A percentile compares a stretch with the other conserved stretches of the same genome.
phyloP scores from a whole-genome alignment of 2,797 vertebrate genomes.

The Brachymystax lenok region DNA sequence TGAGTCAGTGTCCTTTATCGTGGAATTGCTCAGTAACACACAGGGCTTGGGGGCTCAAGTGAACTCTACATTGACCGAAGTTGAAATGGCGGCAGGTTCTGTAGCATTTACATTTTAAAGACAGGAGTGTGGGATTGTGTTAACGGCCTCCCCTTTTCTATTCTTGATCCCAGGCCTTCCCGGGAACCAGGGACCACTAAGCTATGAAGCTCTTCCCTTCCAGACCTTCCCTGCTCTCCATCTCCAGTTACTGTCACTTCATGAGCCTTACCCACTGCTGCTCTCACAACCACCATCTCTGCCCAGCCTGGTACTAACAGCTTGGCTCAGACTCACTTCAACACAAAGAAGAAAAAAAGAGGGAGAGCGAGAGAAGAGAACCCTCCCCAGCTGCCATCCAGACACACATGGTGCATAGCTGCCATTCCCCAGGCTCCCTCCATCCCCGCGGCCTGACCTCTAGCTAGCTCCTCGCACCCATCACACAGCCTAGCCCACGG shows the following conservation, averaged over 20 bases:
- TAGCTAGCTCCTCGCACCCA: slow-evolving; percentile 75
- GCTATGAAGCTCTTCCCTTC: slow-evolving; percentile 80
- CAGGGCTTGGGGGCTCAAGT: background rate
- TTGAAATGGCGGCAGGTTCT: slow-evolving; percentile 15
- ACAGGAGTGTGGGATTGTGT: slow-evolving; percentile 5
- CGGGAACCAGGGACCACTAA: slow-evolving; percentile 74
- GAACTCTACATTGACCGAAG: background rate
- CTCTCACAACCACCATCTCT: slow-evolving; percentile 57
- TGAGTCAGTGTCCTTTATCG: background rate
- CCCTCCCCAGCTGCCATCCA: slow-evolving; percentile 90
- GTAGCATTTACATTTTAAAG: slow-evolving; percentile 20
- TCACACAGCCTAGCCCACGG: slow-evolving; percentile 61
- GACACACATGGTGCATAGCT: slow-evolving; percentile 99
- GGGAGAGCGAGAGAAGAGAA: slow-evolving; percentile 54
- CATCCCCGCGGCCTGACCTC: slow-evolving; percentile 81
- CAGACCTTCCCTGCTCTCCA: slow-evolving; percentile 45
- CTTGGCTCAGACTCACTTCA: slow-evolving; percentile 81
- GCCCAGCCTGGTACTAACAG: slow-evolving; percentile 75
- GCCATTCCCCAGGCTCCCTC: slow-evolving; percentile 89
- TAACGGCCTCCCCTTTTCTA: slow-evolving; percentile 34
- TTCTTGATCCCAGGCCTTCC: slow-evolving; percentile 54
- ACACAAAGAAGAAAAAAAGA: slow-evolving; percentile 35
- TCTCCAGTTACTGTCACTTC: slow-evolving; percentile 68
- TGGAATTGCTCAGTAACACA: background rate
- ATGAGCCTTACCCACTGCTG: slow-evolving; percentile 58